These are phyloP conservation scores for Melanotus villosus DNA, from an alignment of 2,888 invertebrate species.

Conservation along the genomic window DNA sequence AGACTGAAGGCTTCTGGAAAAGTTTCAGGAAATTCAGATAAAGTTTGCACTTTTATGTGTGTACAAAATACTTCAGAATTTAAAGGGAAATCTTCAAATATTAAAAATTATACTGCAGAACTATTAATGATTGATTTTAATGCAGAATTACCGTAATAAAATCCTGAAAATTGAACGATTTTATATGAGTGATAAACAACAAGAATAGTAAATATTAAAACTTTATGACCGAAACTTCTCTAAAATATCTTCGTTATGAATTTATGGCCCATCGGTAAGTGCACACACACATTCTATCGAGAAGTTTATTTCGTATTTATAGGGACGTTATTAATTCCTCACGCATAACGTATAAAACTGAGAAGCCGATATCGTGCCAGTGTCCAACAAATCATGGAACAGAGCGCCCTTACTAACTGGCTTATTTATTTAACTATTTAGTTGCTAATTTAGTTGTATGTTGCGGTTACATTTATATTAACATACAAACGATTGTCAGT, in stretches of 20 bases:
- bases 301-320: conserved; percentile 42
- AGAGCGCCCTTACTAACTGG: conserved; percentile 47
- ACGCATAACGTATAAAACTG: conserved; percentile 44
- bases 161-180: not conserved
- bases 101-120: no score
- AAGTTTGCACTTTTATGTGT: no score
- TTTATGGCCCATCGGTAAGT: conserved; percentile 35
- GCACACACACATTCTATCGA: conserved; percentile 35
- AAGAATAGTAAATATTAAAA: not conserved
- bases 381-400: conserved; percentile 47
- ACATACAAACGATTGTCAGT: conserved; percentile 42
- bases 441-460: conserved; percentile 49
- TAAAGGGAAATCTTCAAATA: no score
- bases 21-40: no score
- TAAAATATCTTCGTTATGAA: conserved; percentile 24
- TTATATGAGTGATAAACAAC: not conserved
- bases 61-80: no score
- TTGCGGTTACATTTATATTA: conserved; percentile 40
- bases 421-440: conserved; percentile 51
- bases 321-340: conserved; percentile 43
- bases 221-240: conserved; percentile 14
- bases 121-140: no score
- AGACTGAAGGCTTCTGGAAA: no score
- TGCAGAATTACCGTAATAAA: not conserved
- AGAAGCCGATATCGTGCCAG: conserved; percentile 50